These are phyloP conservation scores for Dolichotis patagonum DNA, from an alignment of 2,113 vertebrate species.

Conservation along the genomic window DNA sequence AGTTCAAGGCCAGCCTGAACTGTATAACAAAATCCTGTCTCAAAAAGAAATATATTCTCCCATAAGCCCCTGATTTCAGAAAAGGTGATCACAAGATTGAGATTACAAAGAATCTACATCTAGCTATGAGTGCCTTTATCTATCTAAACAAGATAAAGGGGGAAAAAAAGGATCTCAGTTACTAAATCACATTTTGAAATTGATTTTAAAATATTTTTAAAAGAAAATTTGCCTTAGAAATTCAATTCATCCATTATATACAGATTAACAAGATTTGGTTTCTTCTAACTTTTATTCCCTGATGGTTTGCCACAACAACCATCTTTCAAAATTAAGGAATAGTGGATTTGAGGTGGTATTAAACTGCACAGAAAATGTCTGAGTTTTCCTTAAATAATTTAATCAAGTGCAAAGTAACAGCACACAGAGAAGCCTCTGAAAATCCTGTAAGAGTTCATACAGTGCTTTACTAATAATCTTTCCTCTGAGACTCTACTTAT, in stretches of 20 bases:
- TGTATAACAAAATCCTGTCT: too few species aligned
- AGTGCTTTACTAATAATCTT: neutral
- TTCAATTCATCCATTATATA: neutral
- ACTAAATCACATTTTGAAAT: neutral
- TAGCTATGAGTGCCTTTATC: neutral
- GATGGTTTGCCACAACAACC: neutral
- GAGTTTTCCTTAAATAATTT: neutral
- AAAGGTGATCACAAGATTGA: neutral
- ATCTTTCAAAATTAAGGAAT: neutral
- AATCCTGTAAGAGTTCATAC: neutral
- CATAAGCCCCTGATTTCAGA: neutral
- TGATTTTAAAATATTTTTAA: conserved; percentile 10
- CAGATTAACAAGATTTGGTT: neutral
- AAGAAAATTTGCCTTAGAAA: conserved; percentile 11
- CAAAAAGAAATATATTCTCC: too few species aligned
- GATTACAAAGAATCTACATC: neutral
- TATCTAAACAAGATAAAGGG: neutral
- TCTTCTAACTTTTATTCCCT: neutral
- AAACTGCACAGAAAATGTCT: neutral
- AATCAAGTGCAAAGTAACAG: neutral
- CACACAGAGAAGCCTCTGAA: neutral
- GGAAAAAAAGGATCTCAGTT: neutral
- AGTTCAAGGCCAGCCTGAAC: too few species aligned
- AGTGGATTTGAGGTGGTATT: neutral
- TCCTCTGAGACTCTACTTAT: neutral